phyloP scores from a whole-genome alignment of 2,888 invertebrate species.

The Tenthredo notha region DNA sequence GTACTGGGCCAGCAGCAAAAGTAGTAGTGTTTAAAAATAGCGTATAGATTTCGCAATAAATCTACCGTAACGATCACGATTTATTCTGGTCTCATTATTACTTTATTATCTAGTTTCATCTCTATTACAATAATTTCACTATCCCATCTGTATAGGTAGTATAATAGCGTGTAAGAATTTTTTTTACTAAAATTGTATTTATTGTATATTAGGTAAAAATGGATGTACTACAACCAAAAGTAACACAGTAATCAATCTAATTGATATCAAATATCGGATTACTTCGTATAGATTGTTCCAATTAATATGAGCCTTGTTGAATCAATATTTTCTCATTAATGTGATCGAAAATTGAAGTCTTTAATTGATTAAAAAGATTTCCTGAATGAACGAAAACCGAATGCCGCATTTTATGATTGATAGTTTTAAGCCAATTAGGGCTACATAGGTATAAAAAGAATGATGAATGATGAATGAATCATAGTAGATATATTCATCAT shows the following conservation, averaged over 20 bases:
- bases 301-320: not conserved
- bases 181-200: not conserved
- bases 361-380: conserved; percentile 1
- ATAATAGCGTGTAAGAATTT: not conserved
- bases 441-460: not conserved
- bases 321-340: conserved; percentile 29
- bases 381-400: not conserved
- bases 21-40: conserved; percentile 38
- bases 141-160: not conserved
- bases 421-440: not conserved
- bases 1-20: not conserved
- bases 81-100: conserved; percentile 5
- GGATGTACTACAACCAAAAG: not conserved
- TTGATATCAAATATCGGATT: not conserved
- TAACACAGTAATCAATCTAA: not conserved
- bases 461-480: not conserved
- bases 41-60: conserved; percentile 25
- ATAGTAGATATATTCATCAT: not conserved
- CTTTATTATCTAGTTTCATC: not conserved
- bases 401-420: not conserved
- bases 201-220: not conserved
- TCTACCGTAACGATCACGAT: conserved; percentile 8
- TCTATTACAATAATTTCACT: not conserved
- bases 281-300: not conserved
- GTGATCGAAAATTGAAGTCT: not conserved